phyloP scores from a whole-genome alignment of 1,140 invertebrate species.

The Vanessa tameamea region DNA sequence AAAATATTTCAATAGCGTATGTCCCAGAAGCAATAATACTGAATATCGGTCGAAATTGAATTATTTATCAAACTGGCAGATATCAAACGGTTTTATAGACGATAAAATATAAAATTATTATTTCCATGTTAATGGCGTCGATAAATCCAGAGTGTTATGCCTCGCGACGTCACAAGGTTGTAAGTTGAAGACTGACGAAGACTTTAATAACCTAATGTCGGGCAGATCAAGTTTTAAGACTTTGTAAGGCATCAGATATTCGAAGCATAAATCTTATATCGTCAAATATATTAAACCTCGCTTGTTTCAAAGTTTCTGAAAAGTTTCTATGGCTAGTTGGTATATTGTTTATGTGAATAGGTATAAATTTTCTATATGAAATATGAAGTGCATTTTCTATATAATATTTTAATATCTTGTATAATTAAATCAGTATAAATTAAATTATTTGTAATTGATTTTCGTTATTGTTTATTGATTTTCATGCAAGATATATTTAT shows the following conservation, averaged over 20 bases:
- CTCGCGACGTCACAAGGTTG: conserved; percentile 22
- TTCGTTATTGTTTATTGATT: no score
- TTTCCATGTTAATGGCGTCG: conserved; percentile 67
- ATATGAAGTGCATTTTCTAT: neutral
- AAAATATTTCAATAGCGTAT: conserved; percentile 2
- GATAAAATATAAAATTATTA: conserved; percentile 72
- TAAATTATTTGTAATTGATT: no score
- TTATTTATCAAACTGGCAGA: conserved; percentile 66
- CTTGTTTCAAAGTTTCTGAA: conserved; percentile 22
- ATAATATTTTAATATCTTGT: no score
- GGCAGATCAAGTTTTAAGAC: conserved; percentile 37
- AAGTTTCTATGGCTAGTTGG: conserved; percentile 15
- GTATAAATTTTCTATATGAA: conserved; percentile 12
- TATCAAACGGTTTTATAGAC: conserved; percentile 70
- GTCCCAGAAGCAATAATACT: conserved; percentile 38
- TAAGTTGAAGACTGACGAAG: conserved; percentile 18
- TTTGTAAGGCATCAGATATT: conserved; percentile 40
- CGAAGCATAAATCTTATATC: conserved; percentile 31
- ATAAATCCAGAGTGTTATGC: conserved; percentile 62
- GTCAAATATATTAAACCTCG: conserved; percentile 33
- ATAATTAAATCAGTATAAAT: no score
- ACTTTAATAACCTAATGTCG: conserved; percentile 37
- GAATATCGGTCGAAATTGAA: conserved; percentile 59
- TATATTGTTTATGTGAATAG: neutral
- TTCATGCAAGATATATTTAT: no score